Conservation (phyloP, 2,113 vertebrate genomes). For the Suncus etruscus region DNA sequence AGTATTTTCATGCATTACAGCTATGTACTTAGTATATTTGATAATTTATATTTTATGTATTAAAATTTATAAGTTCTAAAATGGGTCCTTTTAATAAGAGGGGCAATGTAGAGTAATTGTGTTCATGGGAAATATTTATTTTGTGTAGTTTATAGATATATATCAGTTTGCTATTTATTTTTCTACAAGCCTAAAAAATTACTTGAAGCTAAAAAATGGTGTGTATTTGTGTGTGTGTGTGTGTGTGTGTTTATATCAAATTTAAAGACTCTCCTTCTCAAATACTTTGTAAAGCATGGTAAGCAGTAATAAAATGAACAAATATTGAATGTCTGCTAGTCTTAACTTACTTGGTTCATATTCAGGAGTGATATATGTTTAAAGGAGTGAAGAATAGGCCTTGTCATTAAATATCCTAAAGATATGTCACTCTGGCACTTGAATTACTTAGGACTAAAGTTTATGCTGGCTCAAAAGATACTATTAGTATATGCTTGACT, state of each 20-base stretch:
- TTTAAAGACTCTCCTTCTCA: not conserved
- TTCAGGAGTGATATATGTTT: not conserved
- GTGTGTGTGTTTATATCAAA: not conserved
- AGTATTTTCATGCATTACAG: slow-evolving; percentile 57
- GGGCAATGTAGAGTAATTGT: not conserved
- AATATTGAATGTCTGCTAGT: not conserved
- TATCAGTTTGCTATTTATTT: not conserved
- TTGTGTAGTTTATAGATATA: not conserved
- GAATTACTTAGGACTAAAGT: not conserved
- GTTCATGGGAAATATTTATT: slow-evolving; percentile 5
- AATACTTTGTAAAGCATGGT: not conserved
- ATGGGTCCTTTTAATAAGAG: slow-evolving; percentile 8
- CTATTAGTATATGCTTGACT: not conserved
- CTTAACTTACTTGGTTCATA: not conserved
- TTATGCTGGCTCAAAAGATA: not conserved
- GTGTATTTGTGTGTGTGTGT: no score
- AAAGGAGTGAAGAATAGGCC: not conserved
- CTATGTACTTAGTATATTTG: slow-evolving; percentile 7
- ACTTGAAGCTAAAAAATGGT: not conserved
- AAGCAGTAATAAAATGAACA: not conserved
- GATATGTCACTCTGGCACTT: not conserved
- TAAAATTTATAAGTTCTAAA: slow-evolving; percentile 35
- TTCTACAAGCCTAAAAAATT: not conserved
- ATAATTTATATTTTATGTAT: slow-evolving; percentile 44
- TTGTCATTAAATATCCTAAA: not conserved